These are phyloP conservation scores for Saturnia japonica DNA, from an alignment of 2,888 invertebrate genomes.

Conservation along the genomic window DNA sequence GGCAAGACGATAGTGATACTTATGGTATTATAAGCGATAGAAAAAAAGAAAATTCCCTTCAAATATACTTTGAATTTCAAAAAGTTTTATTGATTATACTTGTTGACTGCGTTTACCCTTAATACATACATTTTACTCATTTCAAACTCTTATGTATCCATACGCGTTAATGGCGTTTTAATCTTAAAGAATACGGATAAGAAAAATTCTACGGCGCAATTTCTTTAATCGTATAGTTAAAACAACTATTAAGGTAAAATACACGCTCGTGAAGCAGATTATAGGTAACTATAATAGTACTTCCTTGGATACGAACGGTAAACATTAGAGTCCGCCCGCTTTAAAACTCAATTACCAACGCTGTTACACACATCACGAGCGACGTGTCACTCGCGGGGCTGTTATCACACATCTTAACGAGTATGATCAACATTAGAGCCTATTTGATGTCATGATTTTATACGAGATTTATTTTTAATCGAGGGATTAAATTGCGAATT, in stretches of 20 bases:
- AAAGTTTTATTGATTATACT: too few relatives aligned
- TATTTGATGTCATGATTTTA: not conserved
- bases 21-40: too few relatives aligned
- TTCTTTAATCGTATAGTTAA: conserved; percentile 24
- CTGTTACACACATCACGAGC: conserved; percentile 41
- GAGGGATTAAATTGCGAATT: not conserved
- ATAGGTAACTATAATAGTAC: conserved; percentile 34
- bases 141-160: not conserved
- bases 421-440: conserved; percentile 19
- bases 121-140: too few relatives aligned
- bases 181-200: not conserved
- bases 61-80: too few relatives aligned
- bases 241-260: conserved; percentile 38
- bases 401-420: conserved; percentile 17
- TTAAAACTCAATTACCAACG: conserved; percentile 54
- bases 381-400: conserved; percentile 29
- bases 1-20: too few relatives aligned
- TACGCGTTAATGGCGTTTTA: not conserved
- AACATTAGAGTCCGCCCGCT: conserved; percentile 46
- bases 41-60: too few relatives aligned
- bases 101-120: too few relatives aligned
- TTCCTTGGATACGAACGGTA: conserved; percentile 37
- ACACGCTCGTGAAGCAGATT: conserved; percentile 29
- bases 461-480: not conserved
- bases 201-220: not conserved